Base-by-base conservation (phyloP, 2,888 invertebrate genomes). In the Cerastoderma edule region DNA sequence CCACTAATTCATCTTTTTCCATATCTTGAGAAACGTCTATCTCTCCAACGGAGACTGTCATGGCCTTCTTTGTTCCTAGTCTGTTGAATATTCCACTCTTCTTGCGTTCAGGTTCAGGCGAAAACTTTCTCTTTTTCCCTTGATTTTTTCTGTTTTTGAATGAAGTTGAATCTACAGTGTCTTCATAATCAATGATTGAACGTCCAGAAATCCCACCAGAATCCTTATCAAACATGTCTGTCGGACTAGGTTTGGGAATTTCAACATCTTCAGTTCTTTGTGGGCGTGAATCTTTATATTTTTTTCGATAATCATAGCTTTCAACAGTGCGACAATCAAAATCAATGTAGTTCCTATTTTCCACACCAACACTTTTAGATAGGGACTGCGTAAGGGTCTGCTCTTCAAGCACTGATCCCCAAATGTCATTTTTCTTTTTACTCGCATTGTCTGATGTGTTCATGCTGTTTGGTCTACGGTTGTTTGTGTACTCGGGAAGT, bases 341-440 rank as follows among this genome's bases (percentile, higher is more conserved):
- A 39, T 60, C 60, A 60, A 60, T 60, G 24, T 75, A 64, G 2
- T 63, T 63, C 16, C 33, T 39, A 4, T 96, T 96, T 22, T 84
- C 78, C 13, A 97, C 96, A 92, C 96, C 96, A 93, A 96, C 96
- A 56, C 77, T 72, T 93, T 97, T 94, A 85, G 96, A 95, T 93
- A 97, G 94, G 86, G 96, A 95, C 90, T 96, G 96, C 32, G 96
- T 95, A 67, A 97, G 93, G 0, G 96, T 94, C 84, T 97, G 96
- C 91, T 97, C 97, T 93, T 96, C 95, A n/a, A 94, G 92, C 79
- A 94, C 94, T 1, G 93, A 93, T 83, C 94, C 94, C 97, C 97
- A 97, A 83, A 97, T 94, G 92, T 96, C 96, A 89, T 96, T 96
- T 92, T 95, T 95, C 72, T 95, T 85, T 46, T 80, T 82, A n/a